phyloP scores from a whole-genome alignment of 64 coral and sea anemone genomes.

The Anthopleura sola region DNA sequence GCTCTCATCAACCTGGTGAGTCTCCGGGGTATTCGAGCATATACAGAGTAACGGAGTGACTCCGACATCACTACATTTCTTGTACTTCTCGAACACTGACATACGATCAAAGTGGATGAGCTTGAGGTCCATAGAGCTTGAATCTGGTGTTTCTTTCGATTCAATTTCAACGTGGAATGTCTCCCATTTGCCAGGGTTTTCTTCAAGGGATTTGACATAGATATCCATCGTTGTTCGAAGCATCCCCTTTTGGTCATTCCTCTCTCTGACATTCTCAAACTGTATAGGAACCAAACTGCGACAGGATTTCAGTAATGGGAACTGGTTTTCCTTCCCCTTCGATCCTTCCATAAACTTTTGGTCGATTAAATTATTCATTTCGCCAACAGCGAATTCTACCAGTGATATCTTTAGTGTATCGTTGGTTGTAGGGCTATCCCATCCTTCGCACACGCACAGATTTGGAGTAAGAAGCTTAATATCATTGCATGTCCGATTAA shows the following conservation, averaged over 20 bases:
- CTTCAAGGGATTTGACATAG: slow-evolving; percentile 31
- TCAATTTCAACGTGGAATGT: slow-evolving; percentile 57
- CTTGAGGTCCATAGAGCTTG: slow-evolving; percentile 47
- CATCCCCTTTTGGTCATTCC: slow-evolving; percentile 43
- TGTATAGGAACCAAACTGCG: slow-evolving; percentile 37
- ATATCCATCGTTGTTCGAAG: slow-evolving; percentile 63
- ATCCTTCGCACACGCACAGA: slow-evolving; percentile 67
- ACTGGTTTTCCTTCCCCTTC: neutral
- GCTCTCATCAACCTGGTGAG: neutral
- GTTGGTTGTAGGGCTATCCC: slow-evolving; percentile 55
- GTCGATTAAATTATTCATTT: slow-evolving; percentile 64
- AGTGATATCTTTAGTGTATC: slow-evolving; percentile 43
- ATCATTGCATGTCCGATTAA: slow-evolving; percentile 53
- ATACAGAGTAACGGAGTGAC: slow-evolving; percentile 48
- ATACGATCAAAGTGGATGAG: slow-evolving; percentile 67
- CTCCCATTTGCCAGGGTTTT: slow-evolving; percentile 39
- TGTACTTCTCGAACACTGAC: slow-evolving; percentile 63
- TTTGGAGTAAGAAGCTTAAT: slow-evolving; percentile 30
- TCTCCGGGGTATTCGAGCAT: slow-evolving; percentile 10
- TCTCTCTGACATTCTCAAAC: slow-evolving; percentile 75
- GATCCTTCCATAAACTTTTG: neutral
- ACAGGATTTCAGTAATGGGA: slow-evolving; percentile 30
- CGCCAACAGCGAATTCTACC: slow-evolving; percentile 71
- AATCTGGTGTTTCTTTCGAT: slow-evolving; percentile 28
- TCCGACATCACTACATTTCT: slow-evolving; percentile 34